These are phyloP conservation scores for Saturnia japonica DNA, from an alignment of 2,888 invertebrate genomes.

Conservation along the genomic window DNA sequence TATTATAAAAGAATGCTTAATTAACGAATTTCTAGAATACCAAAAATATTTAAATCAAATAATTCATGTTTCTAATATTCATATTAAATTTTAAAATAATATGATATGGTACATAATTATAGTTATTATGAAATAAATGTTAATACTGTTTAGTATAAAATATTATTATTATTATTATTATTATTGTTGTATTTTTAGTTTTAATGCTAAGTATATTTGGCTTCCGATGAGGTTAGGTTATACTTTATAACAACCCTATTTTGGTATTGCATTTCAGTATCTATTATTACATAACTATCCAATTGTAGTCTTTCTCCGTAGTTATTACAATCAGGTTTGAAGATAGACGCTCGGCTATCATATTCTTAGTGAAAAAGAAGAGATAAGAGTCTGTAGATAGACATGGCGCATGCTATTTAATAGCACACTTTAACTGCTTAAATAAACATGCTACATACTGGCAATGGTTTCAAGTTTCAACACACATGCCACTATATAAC, in stretches of 20 bases:
- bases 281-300: neutral
- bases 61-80: neutral
- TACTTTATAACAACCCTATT: neutral
- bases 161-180: neutral
- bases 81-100: neutral
- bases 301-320: neutral
- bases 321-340: neutral
- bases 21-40: conserved; percentile 9
- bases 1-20: neutral
- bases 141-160: neutral
- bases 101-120: neutral
- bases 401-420: too few species aligned
- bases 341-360: neutral
- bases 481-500: too few species aligned
- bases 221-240: neutral
- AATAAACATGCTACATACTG: too few species aligned
- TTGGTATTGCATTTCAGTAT: neutral
- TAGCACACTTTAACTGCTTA: too few species aligned
- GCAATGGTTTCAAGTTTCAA: too few species aligned
- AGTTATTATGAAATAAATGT: neutral
- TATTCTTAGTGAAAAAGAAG: too few species aligned
- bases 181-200: neutral
- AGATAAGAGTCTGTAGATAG: too few species aligned
- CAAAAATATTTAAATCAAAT: neutral
- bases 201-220: neutral